phyloP scores from a whole-genome alignment of 2,888 invertebrate genomes.

The Trissolcus japonicus region DNA sequence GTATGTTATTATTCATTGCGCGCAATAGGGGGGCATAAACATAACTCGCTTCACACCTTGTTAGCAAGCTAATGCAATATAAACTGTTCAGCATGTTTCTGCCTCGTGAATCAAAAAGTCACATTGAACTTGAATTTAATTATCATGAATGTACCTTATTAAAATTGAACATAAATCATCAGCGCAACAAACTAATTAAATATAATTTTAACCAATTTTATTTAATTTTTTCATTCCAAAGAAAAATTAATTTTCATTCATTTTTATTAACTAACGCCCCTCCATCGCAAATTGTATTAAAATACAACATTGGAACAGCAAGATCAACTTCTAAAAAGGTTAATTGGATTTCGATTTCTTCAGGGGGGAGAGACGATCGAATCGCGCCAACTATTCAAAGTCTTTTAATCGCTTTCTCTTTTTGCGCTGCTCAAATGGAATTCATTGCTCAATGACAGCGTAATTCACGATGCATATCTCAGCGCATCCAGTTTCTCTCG shows the following conservation, averaged over 20 bases:
- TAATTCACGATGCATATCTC: slow-evolving; percentile 50
- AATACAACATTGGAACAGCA: too few species aligned
- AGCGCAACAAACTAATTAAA: too few species aligned
- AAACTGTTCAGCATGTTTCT: slow-evolving; percentile 4
- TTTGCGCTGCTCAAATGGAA: slow-evolving; percentile 34
- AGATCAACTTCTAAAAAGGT: slow-evolving; percentile 6
- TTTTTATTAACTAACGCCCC: too few species aligned
- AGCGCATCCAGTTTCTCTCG: slow-evolving; percentile 36
- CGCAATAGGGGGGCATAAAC: slow-evolving; percentile 5
- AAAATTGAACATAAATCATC: too few species aligned
- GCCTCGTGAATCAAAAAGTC: not conserved
- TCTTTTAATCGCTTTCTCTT: slow-evolving; percentile 40
- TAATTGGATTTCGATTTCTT: slow-evolving; percentile 29
- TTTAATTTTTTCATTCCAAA: too few species aligned
- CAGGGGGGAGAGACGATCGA: slow-evolving; percentile 12
- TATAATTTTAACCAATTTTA: too few species aligned
- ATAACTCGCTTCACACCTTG: slow-evolving; percentile 20
- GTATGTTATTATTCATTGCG: slow-evolving; percentile 18
- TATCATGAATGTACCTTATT: not conserved
- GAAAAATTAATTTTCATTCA: too few species aligned
- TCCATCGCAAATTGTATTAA: too few species aligned
- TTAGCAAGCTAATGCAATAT: not conserved
- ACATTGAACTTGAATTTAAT: slow-evolving; percentile 7
- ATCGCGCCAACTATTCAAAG: slow-evolving; percentile 26
- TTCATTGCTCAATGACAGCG: slow-evolving; percentile 38